Base-by-base conservation (phyloP, 2,113 vertebrate species). In the Dinomys branickii region DNA sequence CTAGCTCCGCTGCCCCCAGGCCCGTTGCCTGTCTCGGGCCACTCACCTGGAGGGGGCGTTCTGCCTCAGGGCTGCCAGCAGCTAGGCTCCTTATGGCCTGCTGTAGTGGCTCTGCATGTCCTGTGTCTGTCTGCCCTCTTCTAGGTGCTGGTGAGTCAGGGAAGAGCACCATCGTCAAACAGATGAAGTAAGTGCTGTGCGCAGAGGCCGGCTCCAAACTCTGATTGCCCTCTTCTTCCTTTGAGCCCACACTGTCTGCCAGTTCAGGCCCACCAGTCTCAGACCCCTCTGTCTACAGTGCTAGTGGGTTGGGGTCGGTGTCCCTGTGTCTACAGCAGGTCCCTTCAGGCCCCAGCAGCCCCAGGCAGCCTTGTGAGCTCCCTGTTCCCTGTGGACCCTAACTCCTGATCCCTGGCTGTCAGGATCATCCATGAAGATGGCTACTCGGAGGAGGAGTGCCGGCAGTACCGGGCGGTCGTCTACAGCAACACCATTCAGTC, bases 401-500 rank as follows among this genome's bases (percentile, higher is more conserved):
- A 97, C 83, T 38, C 73, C 8, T 92, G 59, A 56, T 41, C n/a
- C 38, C 87, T 88, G 88, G 67, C 41, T 90, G 78, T 83, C 85
- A 98, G 99, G 98, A 99, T 99, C 98, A 99, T 99, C 97, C 99
- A 99, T 0, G 99, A 99, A 98, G 99, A 99, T 12, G 99, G 99
- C 95, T 99, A 99, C 98, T 99, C 99, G 3, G 99, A 99, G 98
- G 99, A 99, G 88, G 99, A 99, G 85, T 99, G 99, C 97, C 99
- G 99, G 98, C 99, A 99, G 98, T 99, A 99, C 98, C 99, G 99
- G 98, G 99, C 99, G 0, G 99, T 99, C 78, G 99, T 99, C 91
- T 99, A 99, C 98, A 99, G 99, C 98, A 99, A 99, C 98, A 99
- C 99, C 99, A 99, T 99, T 98, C 99, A 99, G 98, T 99, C 99